Evolutionary conservation across 1,140 invertebrate genomes (phyloP).

Genomic region (Plectrocnemia conspersa): DNA sequence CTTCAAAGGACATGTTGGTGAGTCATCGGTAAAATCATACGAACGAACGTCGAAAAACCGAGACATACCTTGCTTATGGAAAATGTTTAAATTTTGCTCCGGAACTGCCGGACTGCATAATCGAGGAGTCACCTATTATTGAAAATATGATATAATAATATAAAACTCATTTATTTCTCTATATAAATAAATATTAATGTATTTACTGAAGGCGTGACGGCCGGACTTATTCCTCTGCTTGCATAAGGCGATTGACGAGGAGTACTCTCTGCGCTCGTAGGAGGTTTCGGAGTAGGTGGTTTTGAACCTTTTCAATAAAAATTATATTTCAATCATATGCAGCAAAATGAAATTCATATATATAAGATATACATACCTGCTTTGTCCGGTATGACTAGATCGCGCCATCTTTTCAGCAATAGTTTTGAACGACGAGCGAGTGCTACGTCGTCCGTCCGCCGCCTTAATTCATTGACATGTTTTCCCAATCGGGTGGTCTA

Average conservation of each 20-base stretch:
- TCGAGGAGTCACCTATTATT: conserved; percentile 27
- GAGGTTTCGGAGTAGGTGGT: conserved; percentile 11
- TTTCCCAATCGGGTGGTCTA: conserved; percentile 85
- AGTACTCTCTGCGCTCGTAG: conserved; percentile 15
- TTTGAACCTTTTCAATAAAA: conserved; percentile 24
- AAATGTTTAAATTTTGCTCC: conserved; percentile 12
- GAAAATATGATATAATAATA: conserved; percentile 1
- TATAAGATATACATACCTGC: conserved; percentile 36
- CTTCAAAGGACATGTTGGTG: background rate
- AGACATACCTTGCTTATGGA: conserved; percentile 29
- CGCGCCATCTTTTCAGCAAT: conserved; percentile 85
- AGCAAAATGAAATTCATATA: background rate
- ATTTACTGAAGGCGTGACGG: conserved; percentile 28
- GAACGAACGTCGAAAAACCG: background rate
- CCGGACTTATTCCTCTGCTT: conserved; percentile 24
- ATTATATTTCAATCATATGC: background rate
- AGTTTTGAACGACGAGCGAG: conserved; percentile 85
- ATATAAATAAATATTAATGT: background rate
- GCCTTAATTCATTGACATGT: conserved; percentile 84
- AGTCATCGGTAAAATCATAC: conserved; percentile 1
- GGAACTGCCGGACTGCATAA: conserved; percentile 31
- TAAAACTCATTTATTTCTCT: background rate
- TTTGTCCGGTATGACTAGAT: conserved; percentile 63
- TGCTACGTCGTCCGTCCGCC: conserved; percentile 73
- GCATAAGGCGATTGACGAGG: conserved; percentile 23